Evolutionary conservation across 2,888 invertebrate genomes (phyloP), one percentile per base, ranked within the genome.

Genomic region (Parasteatoda lunata): DNA sequence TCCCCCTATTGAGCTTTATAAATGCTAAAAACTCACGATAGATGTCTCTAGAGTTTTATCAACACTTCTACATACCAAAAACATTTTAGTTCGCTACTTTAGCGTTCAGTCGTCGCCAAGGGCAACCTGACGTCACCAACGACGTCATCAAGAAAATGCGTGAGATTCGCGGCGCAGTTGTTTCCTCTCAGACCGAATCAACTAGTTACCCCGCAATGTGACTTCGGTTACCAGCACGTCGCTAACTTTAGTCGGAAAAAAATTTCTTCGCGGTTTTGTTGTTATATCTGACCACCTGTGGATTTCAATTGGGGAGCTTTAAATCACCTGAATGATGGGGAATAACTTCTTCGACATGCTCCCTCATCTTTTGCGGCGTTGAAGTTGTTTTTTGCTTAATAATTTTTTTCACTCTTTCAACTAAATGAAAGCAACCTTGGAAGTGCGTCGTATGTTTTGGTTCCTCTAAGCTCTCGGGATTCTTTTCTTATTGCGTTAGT

Each of bases 201-300:
- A 71, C 71, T 64, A 85, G 80, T 80, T 80, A 80, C 64, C 30
- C 30, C 70, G 86, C 77, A 69, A 77, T 81, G 81, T 69, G 59
- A 77, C 54, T 66, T 47, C 15, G n/a, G 13, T 30, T 48, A 49
- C 7, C 65, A 52, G 80, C 52, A 47, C 66, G 71, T 71, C 65
- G 70, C 71, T 52, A 48, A 65, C 30, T 77, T 80, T 70, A 70
- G 69, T 80, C 80, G 76, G 85, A 80, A 66, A 54, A 54, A 54
- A 54, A 51, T 75, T 69, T 49, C 66, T 49, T 59, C 73, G 68
- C 73, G 73, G 49, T 85, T 84, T 85, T 85, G 85, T 85, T 84
- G 76, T 76, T 78, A 54, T 72, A 76, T 51, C n/a, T 49, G 80
- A 75, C 76, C 85, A 85, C 85, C 85, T 85, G 85, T 85, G 85